A percentile compares a stretch with the other conserved stretches of the same genome.
phyloP scores from a whole-genome alignment of 2,888 invertebrate species.

The Lasioglossum morio region DNA sequence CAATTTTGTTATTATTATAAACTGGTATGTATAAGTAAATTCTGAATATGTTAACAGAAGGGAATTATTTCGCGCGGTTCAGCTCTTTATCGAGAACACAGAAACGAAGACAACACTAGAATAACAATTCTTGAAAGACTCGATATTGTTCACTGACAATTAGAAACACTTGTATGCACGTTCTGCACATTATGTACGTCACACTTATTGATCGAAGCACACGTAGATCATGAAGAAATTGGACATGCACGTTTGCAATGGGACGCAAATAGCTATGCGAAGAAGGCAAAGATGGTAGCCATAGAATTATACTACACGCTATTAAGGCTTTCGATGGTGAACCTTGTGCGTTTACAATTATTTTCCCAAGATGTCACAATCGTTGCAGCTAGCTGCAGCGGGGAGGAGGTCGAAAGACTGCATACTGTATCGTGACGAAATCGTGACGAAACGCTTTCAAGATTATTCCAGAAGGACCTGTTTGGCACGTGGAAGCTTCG shows the following conservation, averaged over 20 bases:
- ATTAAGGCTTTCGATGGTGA: background rate
- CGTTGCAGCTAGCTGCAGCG: background rate
- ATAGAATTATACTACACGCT: background rate
- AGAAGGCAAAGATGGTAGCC: background rate
- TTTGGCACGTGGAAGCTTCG: background rate
- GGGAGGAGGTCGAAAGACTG: background rate
- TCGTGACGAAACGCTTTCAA: background rate
- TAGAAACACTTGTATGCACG: background rate
- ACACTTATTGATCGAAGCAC: background rate
- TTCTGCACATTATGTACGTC: background rate
- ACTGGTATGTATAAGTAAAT: no score
- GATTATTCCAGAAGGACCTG: background rate
- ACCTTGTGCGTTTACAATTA: background rate
- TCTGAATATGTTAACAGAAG: no score
- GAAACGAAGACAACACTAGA: background rate
- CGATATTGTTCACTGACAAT: background rate
- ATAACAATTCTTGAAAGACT: background rate
- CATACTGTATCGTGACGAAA: background rate
- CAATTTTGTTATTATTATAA: no score
- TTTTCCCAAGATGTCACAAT: background rate
- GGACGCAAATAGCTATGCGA: no score
- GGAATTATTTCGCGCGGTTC: no score
- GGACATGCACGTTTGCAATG: no score
- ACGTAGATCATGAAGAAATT: background rate
- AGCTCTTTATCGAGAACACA: no score